Base-by-base conservation (phyloP, 2,888 invertebrate genomes). In the Microdon myrmicae region DNA sequence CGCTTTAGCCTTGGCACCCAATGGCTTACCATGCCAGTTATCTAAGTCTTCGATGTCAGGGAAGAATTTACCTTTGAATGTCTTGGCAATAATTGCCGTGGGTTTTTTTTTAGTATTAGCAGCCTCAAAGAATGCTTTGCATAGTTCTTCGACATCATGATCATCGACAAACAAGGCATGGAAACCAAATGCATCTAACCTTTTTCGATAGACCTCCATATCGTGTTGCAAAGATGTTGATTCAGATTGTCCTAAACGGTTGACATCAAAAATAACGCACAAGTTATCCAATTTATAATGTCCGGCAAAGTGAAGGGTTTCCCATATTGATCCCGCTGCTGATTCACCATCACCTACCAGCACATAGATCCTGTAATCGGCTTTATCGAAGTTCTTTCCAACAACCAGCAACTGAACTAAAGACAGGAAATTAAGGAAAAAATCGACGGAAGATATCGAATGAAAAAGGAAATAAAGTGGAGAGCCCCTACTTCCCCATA, bases 281-380 rank as follows among this genome's bases (percentile, higher is more conserved):
- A 99, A 83, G 82, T 99, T 99, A 82, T 98, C 96, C 41, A 99
- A 85, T 68, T 94, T 90, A 83, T 99, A 97, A 80, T 92, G 86
- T 59, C 93, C 90, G 35, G 96, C 93, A 82, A 99, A 99, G 74
- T 95, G 89, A 61, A 97, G 83, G 0, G 96, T 95, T 82, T 98
- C 97, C 97, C 97, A 98, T 68, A 98, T 86, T 34, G 96, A 96
- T 54, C 99, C 99, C 83, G 99, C 99, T 0, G 98, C 96, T 47
- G 94, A 91, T 82, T 99, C 99, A 4, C 99, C 99, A 82, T 99
- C 99, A 7, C 99, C 99, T 55, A 99, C 86, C 70, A 99, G 75
- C 75, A 96, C 96, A 81, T 90, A 99, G 2, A 95, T 95, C 73
- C 98, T 90, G 82, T 93, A 93, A 41, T 87, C 88, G 22, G 96